A percentile compares a stretch with the other conserved stretches of the same genome.
Conservation (phyloP, 2,888 invertebrate genomes). For the Trichopria drosophilae region DNA sequence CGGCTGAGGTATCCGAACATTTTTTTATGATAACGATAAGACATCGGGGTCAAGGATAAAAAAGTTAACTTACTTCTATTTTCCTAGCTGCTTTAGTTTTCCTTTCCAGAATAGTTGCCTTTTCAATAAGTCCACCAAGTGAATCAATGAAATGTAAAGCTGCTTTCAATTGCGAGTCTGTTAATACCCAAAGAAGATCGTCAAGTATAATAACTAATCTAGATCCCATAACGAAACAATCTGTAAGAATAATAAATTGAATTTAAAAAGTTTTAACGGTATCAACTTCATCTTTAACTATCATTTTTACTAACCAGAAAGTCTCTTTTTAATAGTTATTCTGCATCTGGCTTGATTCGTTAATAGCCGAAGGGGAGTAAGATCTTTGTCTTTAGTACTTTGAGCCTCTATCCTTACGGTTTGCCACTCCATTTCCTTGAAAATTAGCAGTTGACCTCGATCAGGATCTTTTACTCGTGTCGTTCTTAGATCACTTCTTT, state of each 20-base stretch:
- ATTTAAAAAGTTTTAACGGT: conserved; percentile 2
- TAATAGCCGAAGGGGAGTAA: conserved; percentile 88
- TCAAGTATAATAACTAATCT: conserved; percentile 90
- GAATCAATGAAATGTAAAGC: conserved; percentile 89
- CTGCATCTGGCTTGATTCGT: conserved; percentile 93
- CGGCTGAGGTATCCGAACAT: too few relatives aligned
- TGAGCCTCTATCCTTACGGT: conserved; percentile 93
- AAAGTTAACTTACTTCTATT: conserved; percentile 65
- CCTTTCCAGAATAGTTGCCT: conserved; percentile 77
- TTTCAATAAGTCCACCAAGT: conserved; percentile 77
- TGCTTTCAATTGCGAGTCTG: conserved; percentile 93
- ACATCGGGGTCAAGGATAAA: too few relatives aligned
- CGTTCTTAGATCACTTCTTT: conserved; percentile 81
- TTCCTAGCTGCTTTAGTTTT: conserved; percentile 84
- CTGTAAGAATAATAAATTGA: conserved; percentile 60
- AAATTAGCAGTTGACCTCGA: conserved; percentile 88
- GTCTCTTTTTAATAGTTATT: conserved; percentile 91
- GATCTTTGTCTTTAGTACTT: conserved; percentile 73
- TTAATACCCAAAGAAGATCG: conserved; percentile 95
- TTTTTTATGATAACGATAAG: too few relatives aligned
- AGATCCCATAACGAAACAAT: conserved; percentile 91
- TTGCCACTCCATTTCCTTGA: conserved; percentile 98
- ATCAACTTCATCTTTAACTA: not conserved
- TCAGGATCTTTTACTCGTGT: conserved; percentile 90
- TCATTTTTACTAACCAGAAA: conserved; percentile 67